Percentiles rank a stretch among this genome's conserved stretches.
phyloP scores from a whole-genome alignment of 2,888 invertebrate species.

The Tubulanus polymorphus region DNA sequence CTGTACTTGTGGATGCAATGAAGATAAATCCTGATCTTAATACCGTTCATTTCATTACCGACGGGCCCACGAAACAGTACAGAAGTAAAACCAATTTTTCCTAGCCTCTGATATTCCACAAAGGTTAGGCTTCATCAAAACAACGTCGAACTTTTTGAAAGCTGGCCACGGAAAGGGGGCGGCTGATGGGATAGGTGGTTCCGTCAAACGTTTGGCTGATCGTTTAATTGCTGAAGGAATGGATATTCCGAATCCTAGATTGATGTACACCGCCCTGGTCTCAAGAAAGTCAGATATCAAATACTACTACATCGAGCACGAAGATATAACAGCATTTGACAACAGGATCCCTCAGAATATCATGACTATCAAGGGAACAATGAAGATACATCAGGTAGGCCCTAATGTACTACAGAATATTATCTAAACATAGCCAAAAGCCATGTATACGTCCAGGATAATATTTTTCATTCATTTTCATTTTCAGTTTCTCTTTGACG shows the following conservation, averaged over 20 bases:
- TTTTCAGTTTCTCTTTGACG: no score
- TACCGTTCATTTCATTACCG: constrained; percentile 22
- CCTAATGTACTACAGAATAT: no score
- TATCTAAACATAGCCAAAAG: no score
- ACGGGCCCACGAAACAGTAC: constrained; percentile 46
- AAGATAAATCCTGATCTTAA: constrained; percentile 7
- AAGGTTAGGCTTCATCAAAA: constrained; percentile 10
- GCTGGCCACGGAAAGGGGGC: constrained; percentile 46
- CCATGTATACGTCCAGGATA: no score
- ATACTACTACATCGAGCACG: not conserved
- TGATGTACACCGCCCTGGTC: not conserved
- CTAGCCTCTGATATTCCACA: constrained; percentile 22
- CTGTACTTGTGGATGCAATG: constrained; percentile 23
- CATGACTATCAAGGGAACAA: not conserved
- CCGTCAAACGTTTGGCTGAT: constrained; percentile 31
- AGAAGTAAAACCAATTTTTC: constrained; percentile 48
- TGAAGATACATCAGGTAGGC: not conserved
- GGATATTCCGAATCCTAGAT: constrained; percentile 14
- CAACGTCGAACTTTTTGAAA: constrained; percentile 42
- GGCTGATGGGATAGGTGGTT: constrained; percentile 41
- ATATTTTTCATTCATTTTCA: no score
- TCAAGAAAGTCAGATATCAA: not conserved
- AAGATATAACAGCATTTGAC: no score
- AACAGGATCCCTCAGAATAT: no score
- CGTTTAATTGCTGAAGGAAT: constrained; percentile 16